Conservation (phyloP, 2,797 vertebrate species). For the Melanotaenia maccullochi region DNA sequence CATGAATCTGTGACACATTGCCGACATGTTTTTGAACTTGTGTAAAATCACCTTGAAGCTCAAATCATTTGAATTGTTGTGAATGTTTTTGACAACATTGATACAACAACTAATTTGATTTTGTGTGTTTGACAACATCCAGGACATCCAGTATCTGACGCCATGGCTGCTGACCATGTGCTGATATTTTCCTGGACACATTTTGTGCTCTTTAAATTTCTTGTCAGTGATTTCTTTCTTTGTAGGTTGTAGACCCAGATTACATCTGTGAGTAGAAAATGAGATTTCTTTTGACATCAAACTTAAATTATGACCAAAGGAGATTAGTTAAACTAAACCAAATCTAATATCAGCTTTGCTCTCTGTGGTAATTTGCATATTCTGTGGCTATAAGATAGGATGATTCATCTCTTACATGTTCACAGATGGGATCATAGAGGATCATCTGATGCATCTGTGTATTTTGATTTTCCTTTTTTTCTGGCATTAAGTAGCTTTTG, state of each 20-base stretch:
- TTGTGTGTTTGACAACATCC: background rate
- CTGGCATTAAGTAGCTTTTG: constrained; percentile 82
- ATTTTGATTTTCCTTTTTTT: constrained; percentile 74
- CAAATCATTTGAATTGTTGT: background rate
- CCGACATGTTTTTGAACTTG: background rate
- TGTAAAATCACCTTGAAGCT: background rate
- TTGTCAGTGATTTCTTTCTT: constrained; percentile 6
- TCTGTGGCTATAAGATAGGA: constrained; percentile 58
- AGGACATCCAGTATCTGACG: constrained; percentile 20
- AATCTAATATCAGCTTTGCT: constrained; percentile 68
- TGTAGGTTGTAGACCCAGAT: constrained; percentile 40
- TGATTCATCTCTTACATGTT: constrained; percentile 75
- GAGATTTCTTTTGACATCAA: constrained; percentile 61
- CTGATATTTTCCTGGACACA: constrained; percentile 25
- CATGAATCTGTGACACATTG: too few relatives aligned
- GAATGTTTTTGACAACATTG: too few relatives aligned
- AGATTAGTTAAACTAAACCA: constrained; percentile 75
- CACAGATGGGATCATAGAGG: constrained; percentile 81
- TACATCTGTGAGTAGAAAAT: constrained; percentile 54
- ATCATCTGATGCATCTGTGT: constrained; percentile 76
- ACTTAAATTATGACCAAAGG: constrained; percentile 64
- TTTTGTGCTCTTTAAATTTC: constrained; percentile 26
- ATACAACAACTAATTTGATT: background rate
- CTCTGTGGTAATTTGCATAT: constrained; percentile 67
- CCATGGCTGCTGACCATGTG: constrained; percentile 30